A percentile compares a stretch with the other conserved stretches of the same genome.
Evolutionary conservation across 23 tunicate genomes (phyloP).

Genomic region (Aplidium turbinatum): DNA sequence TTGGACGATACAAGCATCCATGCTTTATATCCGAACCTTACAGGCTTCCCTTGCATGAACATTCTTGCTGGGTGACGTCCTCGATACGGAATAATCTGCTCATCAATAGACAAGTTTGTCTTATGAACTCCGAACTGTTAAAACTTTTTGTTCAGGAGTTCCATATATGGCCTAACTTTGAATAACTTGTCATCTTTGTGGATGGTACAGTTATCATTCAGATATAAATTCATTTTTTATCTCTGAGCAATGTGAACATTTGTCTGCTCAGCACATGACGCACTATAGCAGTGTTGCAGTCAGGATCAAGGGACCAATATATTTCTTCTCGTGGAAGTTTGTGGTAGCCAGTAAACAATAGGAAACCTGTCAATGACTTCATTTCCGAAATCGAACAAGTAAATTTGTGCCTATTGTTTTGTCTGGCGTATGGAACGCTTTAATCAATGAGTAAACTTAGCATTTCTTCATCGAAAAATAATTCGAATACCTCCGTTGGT

Average conservation of each 20-base stretch:
- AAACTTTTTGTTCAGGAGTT: constrained; percentile 18
- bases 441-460: constrained; percentile 13
- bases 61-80: constrained; percentile 21
- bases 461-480: constrained; percentile 23
- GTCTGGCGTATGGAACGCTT: constrained; percentile 20
- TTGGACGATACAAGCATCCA: constrained; percentile 15
- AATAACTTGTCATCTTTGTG: constrained; percentile 11
- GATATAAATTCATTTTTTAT: constrained; percentile 7
- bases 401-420: constrained; percentile 9
- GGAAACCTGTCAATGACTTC: constrained; percentile 17
- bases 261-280: constrained; percentile 25
- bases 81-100: constrained; percentile 11
- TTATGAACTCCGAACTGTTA: constrained; percentile 12
- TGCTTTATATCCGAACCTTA: constrained; percentile 12
- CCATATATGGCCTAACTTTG: constrained; percentile 18
- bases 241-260: background rate
- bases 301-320: constrained; percentile 20
- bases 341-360: constrained; percentile 25
- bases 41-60: constrained; percentile 8
- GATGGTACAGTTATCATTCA: constrained; percentile 18
- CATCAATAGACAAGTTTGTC: constrained; percentile 10
- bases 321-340: constrained; percentile 15
- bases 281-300: constrained; percentile 20
- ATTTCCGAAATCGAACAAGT: constrained; percentile 21
- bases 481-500: constrained; percentile 2